These are phyloP conservation scores for Cydia amplana DNA, from an alignment of 1,140 invertebrate genomes.

Conservation along the genomic window DNA sequence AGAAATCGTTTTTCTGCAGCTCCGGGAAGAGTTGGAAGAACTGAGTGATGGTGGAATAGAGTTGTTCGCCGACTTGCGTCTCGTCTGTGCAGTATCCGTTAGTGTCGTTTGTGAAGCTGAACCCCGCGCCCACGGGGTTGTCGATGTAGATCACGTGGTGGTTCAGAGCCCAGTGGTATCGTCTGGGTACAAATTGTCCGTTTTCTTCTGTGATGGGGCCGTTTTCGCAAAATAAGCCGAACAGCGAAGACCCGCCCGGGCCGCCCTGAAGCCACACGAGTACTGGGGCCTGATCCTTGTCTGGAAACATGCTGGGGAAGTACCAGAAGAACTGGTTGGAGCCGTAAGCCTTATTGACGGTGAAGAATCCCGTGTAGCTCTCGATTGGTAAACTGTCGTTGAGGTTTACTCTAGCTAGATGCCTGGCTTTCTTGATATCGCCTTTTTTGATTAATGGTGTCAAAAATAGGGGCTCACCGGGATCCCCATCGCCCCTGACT, in stretches of 20 bases:
- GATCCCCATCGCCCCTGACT: slow-evolving; percentile 77
- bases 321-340: slow-evolving; percentile 91
- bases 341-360: slow-evolving; percentile 84
- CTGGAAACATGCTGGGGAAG: slow-evolving; percentile 82
- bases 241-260: slow-evolving; percentile 89
- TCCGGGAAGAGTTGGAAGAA: slow-evolving; percentile 88
- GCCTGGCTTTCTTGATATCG: slow-evolving; percentile 64
- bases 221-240: slow-evolving; percentile 90
- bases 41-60: slow-evolving; percentile 84
- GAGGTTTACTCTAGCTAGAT: slow-evolving; percentile 62
- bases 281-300: slow-evolving; percentile 81
- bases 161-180: slow-evolving; percentile 87
- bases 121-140: slow-evolving; percentile 92
- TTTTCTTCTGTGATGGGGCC: slow-evolving; percentile 83
- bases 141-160: slow-evolving; percentile 92
- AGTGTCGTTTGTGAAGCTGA: slow-evolving; percentile 85
- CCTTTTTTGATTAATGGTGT: slow-evolving; percentile 84
- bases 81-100: slow-evolving; percentile 84
- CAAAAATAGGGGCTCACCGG: slow-evolving; percentile 83
- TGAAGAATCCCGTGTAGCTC: slow-evolving; percentile 85
- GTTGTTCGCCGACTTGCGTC: slow-evolving; percentile 83
- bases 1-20: slow-evolving; percentile 84
- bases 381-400: slow-evolving; percentile 66
- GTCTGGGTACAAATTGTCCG: slow-evolving; percentile 75
- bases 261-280: slow-evolving; percentile 90